Conservation (phyloP, 1,140 invertebrate species). For the Pogonognathellus flavescens region DNA sequence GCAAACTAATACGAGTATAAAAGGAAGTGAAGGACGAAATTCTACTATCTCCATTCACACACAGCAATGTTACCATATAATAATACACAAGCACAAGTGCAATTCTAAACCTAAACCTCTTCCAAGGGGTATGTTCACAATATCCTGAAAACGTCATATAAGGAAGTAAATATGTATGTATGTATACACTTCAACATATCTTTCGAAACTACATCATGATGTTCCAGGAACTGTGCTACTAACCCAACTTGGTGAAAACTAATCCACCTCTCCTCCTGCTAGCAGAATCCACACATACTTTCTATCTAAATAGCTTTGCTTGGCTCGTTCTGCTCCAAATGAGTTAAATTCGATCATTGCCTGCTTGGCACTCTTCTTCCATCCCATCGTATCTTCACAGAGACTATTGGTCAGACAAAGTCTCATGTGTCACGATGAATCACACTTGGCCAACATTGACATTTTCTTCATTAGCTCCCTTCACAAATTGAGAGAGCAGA, state of each 20-base stretch:
- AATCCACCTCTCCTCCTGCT: not conserved
- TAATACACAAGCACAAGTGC: too few relatives aligned
- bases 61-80: too few relatives aligned
- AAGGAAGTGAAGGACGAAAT: too few relatives aligned
- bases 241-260: slow-evolving; percentile 45
- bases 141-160: too few relatives aligned
- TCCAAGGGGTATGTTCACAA: too few relatives aligned
- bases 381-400: not conserved
- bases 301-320: slow-evolving; percentile 24
- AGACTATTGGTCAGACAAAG: slow-evolving; percentile 32
- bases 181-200: not conserved
- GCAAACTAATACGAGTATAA: too few relatives aligned
- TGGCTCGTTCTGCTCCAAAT: slow-evolving; percentile 31
- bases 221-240: not conserved
- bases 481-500: slow-evolving; percentile 3
- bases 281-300: not conserved
- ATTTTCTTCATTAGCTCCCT: slow-evolving; percentile 45
- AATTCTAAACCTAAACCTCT: too few relatives aligned
- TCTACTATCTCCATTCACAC: too few relatives aligned
- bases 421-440: slow-evolving; percentile 39
- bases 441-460: slow-evolving; percentile 43
- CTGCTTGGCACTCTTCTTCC: slow-evolving; percentile 3
- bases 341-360: slow-evolving; percentile 44
- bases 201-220: too few relatives aligned
- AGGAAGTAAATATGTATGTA: not conserved